Evolutionary conservation across 2,797 vertebrate species (phyloP), one percentile per base, ranked within the genome.

Genomic region (Diplodus puntazzo): DNA sequence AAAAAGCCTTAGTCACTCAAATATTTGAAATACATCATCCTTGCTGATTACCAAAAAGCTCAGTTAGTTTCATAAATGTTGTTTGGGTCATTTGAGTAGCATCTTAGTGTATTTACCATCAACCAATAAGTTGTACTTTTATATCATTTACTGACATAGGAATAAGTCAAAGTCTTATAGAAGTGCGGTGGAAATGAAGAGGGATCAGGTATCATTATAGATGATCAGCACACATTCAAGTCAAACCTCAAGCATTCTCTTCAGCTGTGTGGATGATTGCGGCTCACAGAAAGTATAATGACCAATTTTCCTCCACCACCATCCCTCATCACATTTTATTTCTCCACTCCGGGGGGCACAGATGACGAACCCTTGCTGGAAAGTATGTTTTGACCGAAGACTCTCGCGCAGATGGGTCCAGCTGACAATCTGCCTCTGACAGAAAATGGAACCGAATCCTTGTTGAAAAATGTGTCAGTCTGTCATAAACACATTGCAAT

Each of bases 401-500:
- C 54, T 63, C 48, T 39, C 20, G 53, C 60, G 50, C 72, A 75
- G 57, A 84, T 81, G 76, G 54, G 10, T 71, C 23, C 55, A 34
- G 69, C 43, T 88, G 71, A 88, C 66, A 75, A 66, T 52, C 30
- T 34, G 21, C 57, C 11, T 55, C 65, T 76, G 61, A 84, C 53
- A 63, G 21, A 75, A 80, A 82, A 60, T 77, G 10, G 20, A 73
- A 79, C n/a, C 13, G 50, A 75, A 72, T 80, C 16, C 53, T 60
- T 72, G 53, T 67, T 81, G 50, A 67, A 85, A 81, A 79, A 75
- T 46, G 45, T 78, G 75, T 85, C 61, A 79, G 65, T 87, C 52
- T 77, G 71, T 86, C 79, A 86, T 66, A 82, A 90, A 83, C 64
- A 84, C 70, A 83, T 79, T 86, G 75, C 78, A 64, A 3, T 50